Evolutionary conservation across 1,140 invertebrate genomes (phyloP).

Genomic region (Lepidurus packardi): DNA sequence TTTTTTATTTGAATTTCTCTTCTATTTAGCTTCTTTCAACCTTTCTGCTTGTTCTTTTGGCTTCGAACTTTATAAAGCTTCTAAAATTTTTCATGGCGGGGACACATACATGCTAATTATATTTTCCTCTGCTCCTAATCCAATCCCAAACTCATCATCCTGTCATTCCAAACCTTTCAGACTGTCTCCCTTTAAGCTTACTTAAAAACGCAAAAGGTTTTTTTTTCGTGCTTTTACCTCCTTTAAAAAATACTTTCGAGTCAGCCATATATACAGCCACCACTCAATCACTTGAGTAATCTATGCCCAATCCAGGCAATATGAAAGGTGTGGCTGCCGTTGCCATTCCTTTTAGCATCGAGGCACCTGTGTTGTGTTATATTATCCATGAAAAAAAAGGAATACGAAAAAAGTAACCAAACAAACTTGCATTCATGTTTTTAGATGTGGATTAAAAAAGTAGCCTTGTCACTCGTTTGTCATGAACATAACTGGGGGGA

Average conservation of each 20-base stretch:
- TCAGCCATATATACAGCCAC: neutral
- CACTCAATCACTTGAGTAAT: neutral
- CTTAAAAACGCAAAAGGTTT: neutral
- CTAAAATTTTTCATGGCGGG: neutral
- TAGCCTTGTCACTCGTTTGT: no score
- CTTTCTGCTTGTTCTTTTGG: neutral
- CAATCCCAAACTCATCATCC: conserved; percentile 16
- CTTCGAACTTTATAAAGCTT: neutral
- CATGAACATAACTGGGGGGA: no score
- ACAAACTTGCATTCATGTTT: neutral
- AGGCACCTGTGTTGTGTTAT: neutral
- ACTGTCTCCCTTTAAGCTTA: neutral
- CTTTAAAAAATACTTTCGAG: neutral
- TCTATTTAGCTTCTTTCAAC: neutral
- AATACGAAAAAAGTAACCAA: neutral
- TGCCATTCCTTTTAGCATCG: neutral
- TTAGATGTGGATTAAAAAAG: no score
- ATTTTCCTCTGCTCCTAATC: neutral
- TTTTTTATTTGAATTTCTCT: neutral
- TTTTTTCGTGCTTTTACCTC: neutral
- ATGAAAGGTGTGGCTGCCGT: conserved; percentile 11
- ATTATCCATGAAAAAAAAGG: neutral
- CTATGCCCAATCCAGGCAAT: neutral
- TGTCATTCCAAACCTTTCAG: conserved; percentile 11
- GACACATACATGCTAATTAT: neutral